Conservation (phyloP, 2,113 vertebrate genomes). For the Melanocharis versteri region DNA sequence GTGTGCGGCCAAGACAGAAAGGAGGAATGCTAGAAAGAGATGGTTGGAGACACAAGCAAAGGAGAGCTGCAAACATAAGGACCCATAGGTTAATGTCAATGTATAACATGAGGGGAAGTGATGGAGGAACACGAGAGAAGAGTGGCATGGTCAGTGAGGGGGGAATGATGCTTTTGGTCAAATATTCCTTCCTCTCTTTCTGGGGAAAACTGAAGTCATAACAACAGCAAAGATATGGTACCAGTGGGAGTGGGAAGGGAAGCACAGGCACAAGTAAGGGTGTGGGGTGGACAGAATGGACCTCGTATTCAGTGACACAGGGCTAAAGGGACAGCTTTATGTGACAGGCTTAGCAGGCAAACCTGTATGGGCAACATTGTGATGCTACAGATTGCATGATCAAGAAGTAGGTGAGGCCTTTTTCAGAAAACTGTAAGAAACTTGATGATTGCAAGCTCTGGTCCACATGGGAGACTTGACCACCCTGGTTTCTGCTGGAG, state of each 20-base stretch:
- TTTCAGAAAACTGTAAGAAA: not conserved
- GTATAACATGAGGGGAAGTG: not conserved
- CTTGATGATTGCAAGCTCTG: not conserved
- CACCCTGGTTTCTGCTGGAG: not conserved
- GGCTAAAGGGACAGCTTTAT: not conserved
- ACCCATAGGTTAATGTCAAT: not conserved
- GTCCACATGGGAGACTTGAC: not conserved
- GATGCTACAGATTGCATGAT: not conserved
- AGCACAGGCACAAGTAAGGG: not conserved
- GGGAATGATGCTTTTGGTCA: not conserved
- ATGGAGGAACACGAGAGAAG: not conserved
- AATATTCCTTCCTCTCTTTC: not conserved
- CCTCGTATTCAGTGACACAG: not conserved
- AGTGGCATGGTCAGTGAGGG: not conserved
- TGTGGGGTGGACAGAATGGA: too few relatives aligned
- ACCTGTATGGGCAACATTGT: not conserved
- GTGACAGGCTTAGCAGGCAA: not conserved
- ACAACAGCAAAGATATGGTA: not conserved
- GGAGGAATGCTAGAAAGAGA: not conserved
- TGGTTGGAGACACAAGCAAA: not conserved
- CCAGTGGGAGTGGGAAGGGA: not conserved
- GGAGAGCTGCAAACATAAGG: not conserved
- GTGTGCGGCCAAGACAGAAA: not conserved
- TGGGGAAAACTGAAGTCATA: not conserved
- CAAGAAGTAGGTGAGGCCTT: not conserved